Base-by-base conservation (phyloP, 2,113 vertebrate species). In the Emydocephalus ijimae region DNA sequence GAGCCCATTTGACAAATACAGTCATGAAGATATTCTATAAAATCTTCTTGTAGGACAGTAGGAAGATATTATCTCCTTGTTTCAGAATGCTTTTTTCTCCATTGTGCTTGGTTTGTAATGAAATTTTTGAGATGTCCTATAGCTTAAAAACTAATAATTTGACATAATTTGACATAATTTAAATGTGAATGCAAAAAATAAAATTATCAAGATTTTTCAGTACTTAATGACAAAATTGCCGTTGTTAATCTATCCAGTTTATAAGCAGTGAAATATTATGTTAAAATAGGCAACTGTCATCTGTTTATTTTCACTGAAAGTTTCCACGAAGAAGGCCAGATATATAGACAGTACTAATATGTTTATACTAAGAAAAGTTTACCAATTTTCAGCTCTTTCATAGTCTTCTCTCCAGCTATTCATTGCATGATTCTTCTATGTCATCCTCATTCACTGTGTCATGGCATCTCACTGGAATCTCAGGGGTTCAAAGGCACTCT, bases 141-240 rank as follows among this genome's bases (percentile, higher is more conserved):
- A 21, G 21, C 15, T 87, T 48, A 92, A 88, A 88, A 57, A 88
- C 18, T 34, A 92, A 88, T 39, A 88, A 56, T 88, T 86, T 64
- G 57, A 43, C 48, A 45, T 87, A 91, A 34, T 88, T 86, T 64
- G 57, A 43, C 48, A 26, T 50, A 69, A 29, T 43, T 50, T 20
- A 91, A 34, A 85, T 52, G 14, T 74, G 23, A 88, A 92, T 54
- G 21, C 29, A 57, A 81, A n/a, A 69, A 52, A 52, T 23, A 64
- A 4, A 69, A 54, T 88, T 88, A n/a, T 52, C 48, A 88, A 69
- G 85, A 59, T 54, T 69, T 87, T 52, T 23, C 86, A 88, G 48
- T 88, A 59, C 26, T 92, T 92, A 24, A 88, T 55, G 69, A 20
- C 48, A 92, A 74, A 92, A 92, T 88, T 92, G n/a, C 48, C 59